Conservation (phyloP, 1,140 invertebrate species). For the Bombus haemorrhoidalis region DNA sequence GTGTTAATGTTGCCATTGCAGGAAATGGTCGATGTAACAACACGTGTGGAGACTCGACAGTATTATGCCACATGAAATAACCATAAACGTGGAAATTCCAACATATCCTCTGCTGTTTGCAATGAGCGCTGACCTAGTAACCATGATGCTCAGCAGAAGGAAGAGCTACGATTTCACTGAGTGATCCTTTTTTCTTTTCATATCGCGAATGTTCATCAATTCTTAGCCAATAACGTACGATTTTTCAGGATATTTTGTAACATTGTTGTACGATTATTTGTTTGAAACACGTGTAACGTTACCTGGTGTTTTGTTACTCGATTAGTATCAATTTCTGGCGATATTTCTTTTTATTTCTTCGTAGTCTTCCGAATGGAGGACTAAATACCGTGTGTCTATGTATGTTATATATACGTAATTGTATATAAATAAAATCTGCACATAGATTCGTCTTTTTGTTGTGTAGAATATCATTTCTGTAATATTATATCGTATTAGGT, state of each 20-base stretch:
- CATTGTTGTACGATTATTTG: conserved; percentile 16
- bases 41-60: neutral
- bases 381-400: neutral
- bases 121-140: conserved; percentile 59
- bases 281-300: neutral
- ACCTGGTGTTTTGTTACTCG: neutral
- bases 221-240: conserved; percentile 29
- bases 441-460: too few relatives aligned
- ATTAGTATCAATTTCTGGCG: neutral
- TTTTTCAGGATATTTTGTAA: conserved; percentile 47
- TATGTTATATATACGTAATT: too few relatives aligned
- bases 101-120: conserved; percentile 37
- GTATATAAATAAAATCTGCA: too few relatives aligned
- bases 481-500: too few relatives aligned
- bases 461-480: too few relatives aligned
- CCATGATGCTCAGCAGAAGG: conserved; percentile 39
- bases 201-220: conserved; percentile 16
- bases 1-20: neutral
- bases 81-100: conserved; percentile 46
- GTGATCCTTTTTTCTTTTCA: conserved; percentile 34
- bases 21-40: conserved; percentile 1
- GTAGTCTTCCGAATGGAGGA: neutral
- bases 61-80: conserved; percentile 45
- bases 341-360: neutral
- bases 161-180: conserved; percentile 47